Conservation (phyloP, 2,113 vertebrate species). For the Gambusia holbrooki region DNA sequence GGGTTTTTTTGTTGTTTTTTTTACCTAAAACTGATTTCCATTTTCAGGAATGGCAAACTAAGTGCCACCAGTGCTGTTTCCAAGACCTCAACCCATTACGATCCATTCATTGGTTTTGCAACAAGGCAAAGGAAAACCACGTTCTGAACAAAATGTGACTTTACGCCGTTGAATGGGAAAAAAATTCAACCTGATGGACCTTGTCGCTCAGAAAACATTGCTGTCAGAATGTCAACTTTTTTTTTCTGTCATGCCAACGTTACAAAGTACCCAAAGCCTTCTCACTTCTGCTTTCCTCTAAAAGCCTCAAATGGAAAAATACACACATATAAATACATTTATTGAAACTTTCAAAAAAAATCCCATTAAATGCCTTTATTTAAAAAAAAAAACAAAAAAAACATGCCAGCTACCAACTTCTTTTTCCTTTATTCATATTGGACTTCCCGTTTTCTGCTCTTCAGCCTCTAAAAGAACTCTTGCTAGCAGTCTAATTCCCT, state of each 20-base stretch:
- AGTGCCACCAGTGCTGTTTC: too few species aligned
- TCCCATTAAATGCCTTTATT: too few species aligned
- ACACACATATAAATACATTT: too few species aligned
- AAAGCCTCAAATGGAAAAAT: too few species aligned
- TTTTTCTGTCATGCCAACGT: too few species aligned
- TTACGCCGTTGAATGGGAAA: too few species aligned
- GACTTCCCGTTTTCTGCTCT: conserved; percentile 28
- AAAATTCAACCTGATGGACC: not conserved
- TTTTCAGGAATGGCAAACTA: not conserved
- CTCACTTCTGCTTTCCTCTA: too few species aligned
- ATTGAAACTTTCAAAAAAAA: too few species aligned
- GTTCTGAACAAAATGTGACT: not conserved
- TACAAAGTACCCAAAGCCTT: too few species aligned
- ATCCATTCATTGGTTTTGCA: not conserved
- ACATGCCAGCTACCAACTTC: not conserved
- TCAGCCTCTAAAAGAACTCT: conserved; percentile 11
- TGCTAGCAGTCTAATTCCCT: conserved; percentile 59
- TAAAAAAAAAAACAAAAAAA: too few species aligned
- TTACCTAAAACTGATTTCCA: not conserved
- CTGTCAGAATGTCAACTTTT: not conserved
- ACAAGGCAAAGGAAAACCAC: not conserved
- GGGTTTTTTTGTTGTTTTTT: too few species aligned
- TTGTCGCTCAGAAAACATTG: not conserved
- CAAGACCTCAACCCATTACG: not conserved
- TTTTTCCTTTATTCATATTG: conserved; percentile 13